A percentile compares a stretch with the other conserved stretches of the same genome.
These are phyloP conservation scores for Uloborus plumipes DNA, from an alignment of 2,888 invertebrate species.

Conservation along the genomic window DNA sequence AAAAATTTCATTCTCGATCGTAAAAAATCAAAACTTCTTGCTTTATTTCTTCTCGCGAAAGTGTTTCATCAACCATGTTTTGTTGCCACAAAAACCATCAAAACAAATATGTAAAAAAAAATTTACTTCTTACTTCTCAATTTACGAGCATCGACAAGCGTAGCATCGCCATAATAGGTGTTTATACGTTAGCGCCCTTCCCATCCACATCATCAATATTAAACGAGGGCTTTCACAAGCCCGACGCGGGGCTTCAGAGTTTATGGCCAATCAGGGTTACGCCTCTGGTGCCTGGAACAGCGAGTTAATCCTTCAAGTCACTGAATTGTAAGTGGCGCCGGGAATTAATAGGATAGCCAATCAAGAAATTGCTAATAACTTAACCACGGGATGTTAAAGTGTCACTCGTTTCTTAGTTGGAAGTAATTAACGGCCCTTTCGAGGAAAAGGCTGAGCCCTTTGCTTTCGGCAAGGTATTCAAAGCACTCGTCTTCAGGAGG, in stretches of 20 bases:
- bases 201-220: constrained; percentile 34
- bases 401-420: constrained; percentile 20
- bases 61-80: too few relatives aligned
- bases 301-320: constrained; percentile 54
- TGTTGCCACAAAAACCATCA: too few relatives aligned
- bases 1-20: too few relatives aligned
- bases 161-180: constrained; percentile 1
- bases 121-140: too few relatives aligned
- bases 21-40: too few relatives aligned
- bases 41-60: too few relatives aligned
- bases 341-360: constrained; percentile 52
- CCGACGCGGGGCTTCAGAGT: constrained; percentile 5
- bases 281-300: constrained; percentile 32
- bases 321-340: constrained; percentile 48
- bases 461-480: too few relatives aligned
- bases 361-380: constrained; percentile 60
- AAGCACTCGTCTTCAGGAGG: too few relatives aligned
- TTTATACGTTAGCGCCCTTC: background rate
- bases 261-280: constrained; percentile 35
- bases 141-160: too few relatives aligned
- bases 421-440: constrained; percentile 23
- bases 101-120: too few relatives aligned
- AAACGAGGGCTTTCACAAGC: constrained; percentile 34
- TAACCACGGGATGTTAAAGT: constrained; percentile 44
- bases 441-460: too few relatives aligned